These are phyloP conservation scores for Lichenostomus cassidix DNA, from an alignment of 2,113 vertebrate species.

Conservation along the genomic window DNA sequence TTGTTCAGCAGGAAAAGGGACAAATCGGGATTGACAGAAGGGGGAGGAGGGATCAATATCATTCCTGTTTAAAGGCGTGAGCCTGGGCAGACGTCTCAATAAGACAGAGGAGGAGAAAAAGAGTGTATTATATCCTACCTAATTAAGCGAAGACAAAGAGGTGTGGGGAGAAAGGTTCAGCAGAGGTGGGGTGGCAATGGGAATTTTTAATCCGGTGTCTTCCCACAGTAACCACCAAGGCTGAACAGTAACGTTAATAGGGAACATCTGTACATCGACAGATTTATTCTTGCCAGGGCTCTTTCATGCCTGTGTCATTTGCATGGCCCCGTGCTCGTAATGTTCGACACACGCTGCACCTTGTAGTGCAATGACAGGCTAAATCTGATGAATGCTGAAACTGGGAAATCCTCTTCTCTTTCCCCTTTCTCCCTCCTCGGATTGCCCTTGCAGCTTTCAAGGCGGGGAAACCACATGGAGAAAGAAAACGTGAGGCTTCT, in stretches of 20 bases:
- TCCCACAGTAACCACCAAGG: conserved; percentile 34
- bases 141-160: conserved; percentile 68
- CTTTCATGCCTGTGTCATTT: conserved; percentile 30
- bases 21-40: conserved; percentile 47
- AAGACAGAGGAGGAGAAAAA: conserved; percentile 23
- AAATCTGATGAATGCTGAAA: neutral
- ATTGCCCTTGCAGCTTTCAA: neutral
- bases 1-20: conserved; percentile 41
- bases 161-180: conserved; percentile 43
- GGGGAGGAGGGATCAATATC: conserved; percentile 53
- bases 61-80: conserved; percentile 26
- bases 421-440: neutral
- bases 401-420: neutral
- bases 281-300: conserved; percentile 55
- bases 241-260: conserved; percentile 58
- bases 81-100: conserved; percentile 19
- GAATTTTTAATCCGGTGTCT: conserved; percentile 39
- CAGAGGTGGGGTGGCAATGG: conserved; percentile 29
- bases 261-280: conserved; percentile 58
- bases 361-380: neutral
- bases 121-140: conserved; percentile 21
- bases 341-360: conserved; percentile 25
- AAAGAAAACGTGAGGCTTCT: neutral
- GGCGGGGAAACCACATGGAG: neutral
- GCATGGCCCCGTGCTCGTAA: conserved; percentile 21